These are phyloP conservation scores for Heliopora coerulea DNA, from an alignment of 92 coral and sea anemone species.

Conservation along the genomic window DNA sequence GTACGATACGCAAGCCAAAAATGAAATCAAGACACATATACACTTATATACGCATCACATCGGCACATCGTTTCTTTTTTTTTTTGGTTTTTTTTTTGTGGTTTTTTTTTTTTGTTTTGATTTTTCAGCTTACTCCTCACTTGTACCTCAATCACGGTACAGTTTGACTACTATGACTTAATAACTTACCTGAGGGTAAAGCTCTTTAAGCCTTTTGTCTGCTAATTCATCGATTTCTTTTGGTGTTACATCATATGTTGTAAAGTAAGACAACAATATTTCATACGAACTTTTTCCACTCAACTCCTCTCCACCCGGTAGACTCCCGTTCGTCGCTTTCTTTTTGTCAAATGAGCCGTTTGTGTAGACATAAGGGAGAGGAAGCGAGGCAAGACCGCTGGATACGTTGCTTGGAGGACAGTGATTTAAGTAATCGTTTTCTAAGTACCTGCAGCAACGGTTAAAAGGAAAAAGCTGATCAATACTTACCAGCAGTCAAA, in stretches of 20 bases:
- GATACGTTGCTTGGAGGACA: slow-evolving; percentile 85
- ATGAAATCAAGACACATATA: too few species aligned
- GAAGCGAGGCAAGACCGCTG: slow-evolving; percentile 84
- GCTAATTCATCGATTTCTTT: slow-evolving; percentile 80
- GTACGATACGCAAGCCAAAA: too few species aligned
- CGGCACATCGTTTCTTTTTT: too few species aligned
- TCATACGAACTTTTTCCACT: slow-evolving; percentile 69
- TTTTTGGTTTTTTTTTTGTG: too few species aligned
- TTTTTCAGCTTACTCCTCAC: too few species aligned
- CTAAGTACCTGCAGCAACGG: slow-evolving; percentile 48
- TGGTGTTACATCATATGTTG: slow-evolving; percentile 71
- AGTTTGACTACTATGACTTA: not conserved
- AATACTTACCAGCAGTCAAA: too few species aligned
- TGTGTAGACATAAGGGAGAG: slow-evolving; percentile 66
- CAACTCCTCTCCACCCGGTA: slow-evolving; percentile 69
- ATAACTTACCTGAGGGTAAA: slow-evolving; percentile 61
- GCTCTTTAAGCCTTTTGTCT: slow-evolving; percentile 57
- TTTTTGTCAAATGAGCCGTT: slow-evolving; percentile 61
- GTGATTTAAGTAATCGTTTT: slow-evolving; percentile 63
- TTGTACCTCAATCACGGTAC: too few species aligned
- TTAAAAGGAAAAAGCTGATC: too few species aligned
- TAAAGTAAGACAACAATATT: slow-evolving; percentile 65
- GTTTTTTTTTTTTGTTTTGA: too few species aligned
- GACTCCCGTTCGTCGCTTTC: slow-evolving; percentile 62
- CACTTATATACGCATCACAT: too few species aligned